Percentiles rank a stretch among this genome's conserved stretches.
Evolutionary conservation across 2,888 invertebrate species (phyloP).

Genomic region (Tenthredo notha): DNA sequence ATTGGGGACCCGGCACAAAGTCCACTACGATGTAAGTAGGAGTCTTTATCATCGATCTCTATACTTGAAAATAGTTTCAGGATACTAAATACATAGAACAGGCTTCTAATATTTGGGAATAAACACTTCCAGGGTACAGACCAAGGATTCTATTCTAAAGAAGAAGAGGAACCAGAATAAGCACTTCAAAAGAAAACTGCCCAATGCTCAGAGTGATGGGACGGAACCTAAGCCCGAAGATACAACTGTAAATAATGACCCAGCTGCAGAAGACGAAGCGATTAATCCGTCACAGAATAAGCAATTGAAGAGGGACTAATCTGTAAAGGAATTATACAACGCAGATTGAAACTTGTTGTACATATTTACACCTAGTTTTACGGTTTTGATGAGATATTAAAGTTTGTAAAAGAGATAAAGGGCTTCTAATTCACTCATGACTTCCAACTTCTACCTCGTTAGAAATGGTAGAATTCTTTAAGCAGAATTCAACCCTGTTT

Average conservation of each 20-base stretch:
- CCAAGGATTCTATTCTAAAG: constrained; percentile 38
- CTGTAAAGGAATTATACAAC: background rate
- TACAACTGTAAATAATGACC: background rate
- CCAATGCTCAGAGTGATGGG: background rate
- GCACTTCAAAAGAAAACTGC: constrained; percentile 23
- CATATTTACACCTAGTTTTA: constrained; percentile 8
- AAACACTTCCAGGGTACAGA: constrained; percentile 35
- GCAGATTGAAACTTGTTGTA: background rate
- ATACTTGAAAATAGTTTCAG: background rate
- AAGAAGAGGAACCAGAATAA: constrained; percentile 47
- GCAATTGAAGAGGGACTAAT: constrained; percentile 29
- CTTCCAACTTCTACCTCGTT: background rate
- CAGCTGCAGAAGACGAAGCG: background rate
- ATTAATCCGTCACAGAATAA: background rate
- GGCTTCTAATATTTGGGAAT: background rate
- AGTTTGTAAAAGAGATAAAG: background rate
- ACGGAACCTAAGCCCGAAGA: background rate
- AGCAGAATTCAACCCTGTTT: background rate
- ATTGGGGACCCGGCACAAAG: constrained; percentile 95
- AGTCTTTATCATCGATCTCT: background rate
- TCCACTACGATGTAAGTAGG: constrained; percentile 86
- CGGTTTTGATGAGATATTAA: constrained; percentile 29
- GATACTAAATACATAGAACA: background rate
- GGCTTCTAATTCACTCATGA: background rate
- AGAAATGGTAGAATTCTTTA: background rate